Percentiles rank a stretch among this genome's conserved stretches.
Evolutionary conservation across 2,797 vertebrate species (phyloP).

Genomic region (Adelosebastes latens): DNA sequence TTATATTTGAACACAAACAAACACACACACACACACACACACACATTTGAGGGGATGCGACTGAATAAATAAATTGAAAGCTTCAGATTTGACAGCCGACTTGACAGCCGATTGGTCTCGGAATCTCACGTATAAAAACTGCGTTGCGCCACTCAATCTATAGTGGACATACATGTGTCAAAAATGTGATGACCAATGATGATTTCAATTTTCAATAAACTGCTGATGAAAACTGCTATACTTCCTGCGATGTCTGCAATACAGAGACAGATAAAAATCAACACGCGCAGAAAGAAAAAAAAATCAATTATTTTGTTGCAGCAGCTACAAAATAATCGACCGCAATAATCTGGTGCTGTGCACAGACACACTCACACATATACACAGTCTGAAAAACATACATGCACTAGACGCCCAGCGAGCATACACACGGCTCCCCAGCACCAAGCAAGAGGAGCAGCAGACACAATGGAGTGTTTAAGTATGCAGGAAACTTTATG

Average conservation of each 20-base stretch:
- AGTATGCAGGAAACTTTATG: constrained; percentile 81
- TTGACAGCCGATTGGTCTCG: constrained; percentile 38
- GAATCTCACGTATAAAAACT: constrained; percentile 14
- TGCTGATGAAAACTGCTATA: constrained; percentile 9
- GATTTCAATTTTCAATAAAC: constrained; percentile 33
- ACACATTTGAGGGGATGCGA: not conserved
- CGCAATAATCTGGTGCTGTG: constrained; percentile 51
- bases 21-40: constrained; percentile 5
- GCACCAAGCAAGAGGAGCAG: constrained; percentile 50
- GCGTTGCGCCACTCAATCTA: constrained; percentile 20
- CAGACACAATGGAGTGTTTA: constrained; percentile 77
- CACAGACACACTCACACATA: constrained; percentile 5
- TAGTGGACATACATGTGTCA: not conserved
- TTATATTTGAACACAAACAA: constrained; percentile 24
- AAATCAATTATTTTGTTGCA: constrained; percentile 39
- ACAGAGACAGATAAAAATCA: constrained; percentile 46
- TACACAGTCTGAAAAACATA: constrained; percentile 41
- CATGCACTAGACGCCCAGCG: constrained; percentile 35
- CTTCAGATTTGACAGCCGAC: constrained; percentile 48
- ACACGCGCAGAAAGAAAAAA: constrained; percentile 6
- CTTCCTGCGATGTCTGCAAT: constrained; percentile 27
- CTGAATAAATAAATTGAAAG: constrained; percentile 41
- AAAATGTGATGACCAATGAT: constrained; percentile 23
- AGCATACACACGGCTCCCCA: constrained; percentile 36
- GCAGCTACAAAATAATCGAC: constrained; percentile 44